phyloP scores from a whole-genome alignment of 2,113 vertebrate species.

The Athene cunicularia region DNA sequence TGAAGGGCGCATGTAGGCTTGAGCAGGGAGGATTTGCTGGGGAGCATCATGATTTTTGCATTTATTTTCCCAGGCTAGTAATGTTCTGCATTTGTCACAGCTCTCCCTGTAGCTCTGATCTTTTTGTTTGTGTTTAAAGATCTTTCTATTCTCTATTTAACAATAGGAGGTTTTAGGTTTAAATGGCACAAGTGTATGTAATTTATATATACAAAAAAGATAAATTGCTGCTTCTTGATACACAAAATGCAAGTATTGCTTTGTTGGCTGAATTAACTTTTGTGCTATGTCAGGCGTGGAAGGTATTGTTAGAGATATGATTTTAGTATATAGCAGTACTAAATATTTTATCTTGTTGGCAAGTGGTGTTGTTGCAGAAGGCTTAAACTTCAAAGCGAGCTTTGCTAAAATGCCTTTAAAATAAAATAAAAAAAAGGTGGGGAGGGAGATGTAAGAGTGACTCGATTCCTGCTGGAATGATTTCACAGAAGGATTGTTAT shows the following conservation, averaged over 20 bases:
- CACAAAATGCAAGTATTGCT: slow-evolving; percentile 28
- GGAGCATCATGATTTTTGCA: background rate
- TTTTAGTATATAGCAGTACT: slow-evolving; percentile 46
- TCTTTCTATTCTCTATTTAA: slow-evolving; percentile 18
- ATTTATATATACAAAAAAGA: slow-evolving; percentile 52
- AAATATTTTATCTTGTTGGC: slow-evolving; percentile 64
- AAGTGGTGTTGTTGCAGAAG: background rate
- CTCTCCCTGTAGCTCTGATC: slow-evolving; percentile 58
- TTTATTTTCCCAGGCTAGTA: slow-evolving; percentile 15
- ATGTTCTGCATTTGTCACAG: slow-evolving; percentile 16
- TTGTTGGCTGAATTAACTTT: slow-evolving; percentile 62
- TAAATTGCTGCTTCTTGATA: slow-evolving; percentile 1
- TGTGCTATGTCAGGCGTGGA: slow-evolving; percentile 49
- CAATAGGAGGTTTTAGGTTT: slow-evolving; percentile 28
- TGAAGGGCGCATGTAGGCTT: background rate
- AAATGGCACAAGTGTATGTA: slow-evolving; percentile 45
- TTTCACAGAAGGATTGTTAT: slow-evolving; percentile 60
- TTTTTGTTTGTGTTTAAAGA: slow-evolving; percentile 51
- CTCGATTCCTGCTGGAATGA: slow-evolving; percentile 41
- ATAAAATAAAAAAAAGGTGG: background rate
- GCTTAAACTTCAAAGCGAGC: slow-evolving; percentile 62
- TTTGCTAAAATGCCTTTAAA: slow-evolving; percentile 52
- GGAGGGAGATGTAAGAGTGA: slow-evolving; percentile 41
- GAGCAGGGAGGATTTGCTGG: background rate
- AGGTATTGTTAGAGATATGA: slow-evolving; percentile 51